phyloP scores from a whole-genome alignment of 2,113 vertebrate species.

The Saimiri boliviensis region DNA sequence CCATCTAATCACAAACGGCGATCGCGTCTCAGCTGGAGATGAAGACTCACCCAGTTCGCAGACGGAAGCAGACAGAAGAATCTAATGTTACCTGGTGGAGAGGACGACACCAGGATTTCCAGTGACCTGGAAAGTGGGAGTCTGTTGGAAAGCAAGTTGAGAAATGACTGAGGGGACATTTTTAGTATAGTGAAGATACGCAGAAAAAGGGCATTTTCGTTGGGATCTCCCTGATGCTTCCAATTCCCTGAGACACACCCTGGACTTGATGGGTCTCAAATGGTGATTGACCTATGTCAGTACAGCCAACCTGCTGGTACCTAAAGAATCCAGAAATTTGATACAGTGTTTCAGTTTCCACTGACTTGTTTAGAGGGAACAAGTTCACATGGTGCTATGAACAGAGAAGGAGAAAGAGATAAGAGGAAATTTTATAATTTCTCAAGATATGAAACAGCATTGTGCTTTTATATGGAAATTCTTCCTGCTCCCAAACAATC shows the following conservation, averaged over 20 bases:
- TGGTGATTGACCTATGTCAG: neutral
- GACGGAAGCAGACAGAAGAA: constrained; percentile 5
- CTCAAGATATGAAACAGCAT: neutral
- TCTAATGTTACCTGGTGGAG: constrained; percentile 37
- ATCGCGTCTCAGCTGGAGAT: neutral
- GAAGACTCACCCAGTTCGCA: neutral
- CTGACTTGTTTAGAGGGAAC: neutral
- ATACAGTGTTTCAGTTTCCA: neutral
- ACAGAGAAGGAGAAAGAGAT: neutral
- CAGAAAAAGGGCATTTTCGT: neutral
- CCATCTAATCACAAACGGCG: neutral
- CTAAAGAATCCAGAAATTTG: neutral
- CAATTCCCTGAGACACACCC: neutral
- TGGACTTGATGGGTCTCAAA: neutral
- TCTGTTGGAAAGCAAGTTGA: neutral
- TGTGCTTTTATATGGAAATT: neutral
- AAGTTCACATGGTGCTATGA: neutral
- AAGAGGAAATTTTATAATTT: neutral
- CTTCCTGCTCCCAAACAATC: neutral
- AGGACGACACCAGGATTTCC: constrained; percentile 34
- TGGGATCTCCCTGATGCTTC: neutral
- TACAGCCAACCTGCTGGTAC: neutral
- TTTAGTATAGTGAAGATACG: neutral
- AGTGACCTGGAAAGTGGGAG: constrained; percentile 69
- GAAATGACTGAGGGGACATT: neutral